Base-by-base conservation (phyloP, 2,888 invertebrate genomes). In the Acrobasis suavella region DNA sequence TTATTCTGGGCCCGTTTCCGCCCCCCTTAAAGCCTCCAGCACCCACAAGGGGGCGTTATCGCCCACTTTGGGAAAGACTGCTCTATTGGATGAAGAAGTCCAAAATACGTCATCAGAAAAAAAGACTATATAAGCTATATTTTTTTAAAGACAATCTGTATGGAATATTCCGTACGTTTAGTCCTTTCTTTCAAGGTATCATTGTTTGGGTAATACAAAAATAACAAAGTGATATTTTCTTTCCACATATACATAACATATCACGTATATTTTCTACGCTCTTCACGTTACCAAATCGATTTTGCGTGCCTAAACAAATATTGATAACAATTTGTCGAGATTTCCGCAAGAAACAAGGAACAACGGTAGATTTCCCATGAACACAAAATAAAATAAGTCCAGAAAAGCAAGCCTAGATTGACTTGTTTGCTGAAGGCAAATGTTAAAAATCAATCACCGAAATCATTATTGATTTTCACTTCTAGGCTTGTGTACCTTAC, bases 341-440 rank as follows among this genome's bases (percentile, higher is more conserved):
- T 60, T 60, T 37, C 22, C 38, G 12, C 15, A 51, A 14, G 39
- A 37, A 37, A 60, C 51, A 50, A 51, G 51, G 37, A 32, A 62
- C 62, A 63, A 65, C 64, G 65, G 71, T 66, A 61, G 62, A 62
- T 63, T 74, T 75, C 77, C 68, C 74, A 72, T 71, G 68, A 17
- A 9, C 12, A 17, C 16, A 39, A 56, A 56, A 39, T 12, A 54
- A n/a, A 15, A 16, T 42, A 14, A 22, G 42, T 12, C 10, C 12
- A 14, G 10, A n/a, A 46, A 46, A n/a, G 46, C 12, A 14, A 46
- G 46, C 46, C n/a, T 6, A 46, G 42, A 2, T 1, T 12, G 42
- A 3, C 12, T 39, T 39, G 10, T 7, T 10, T 39, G 6, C 42
- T 42, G 8, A 32, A 32, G 32, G 32, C 32, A 32, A 32, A 32